Conservation (phyloP, 1,140 invertebrate species). For the Drosophila azteca region DNA sequence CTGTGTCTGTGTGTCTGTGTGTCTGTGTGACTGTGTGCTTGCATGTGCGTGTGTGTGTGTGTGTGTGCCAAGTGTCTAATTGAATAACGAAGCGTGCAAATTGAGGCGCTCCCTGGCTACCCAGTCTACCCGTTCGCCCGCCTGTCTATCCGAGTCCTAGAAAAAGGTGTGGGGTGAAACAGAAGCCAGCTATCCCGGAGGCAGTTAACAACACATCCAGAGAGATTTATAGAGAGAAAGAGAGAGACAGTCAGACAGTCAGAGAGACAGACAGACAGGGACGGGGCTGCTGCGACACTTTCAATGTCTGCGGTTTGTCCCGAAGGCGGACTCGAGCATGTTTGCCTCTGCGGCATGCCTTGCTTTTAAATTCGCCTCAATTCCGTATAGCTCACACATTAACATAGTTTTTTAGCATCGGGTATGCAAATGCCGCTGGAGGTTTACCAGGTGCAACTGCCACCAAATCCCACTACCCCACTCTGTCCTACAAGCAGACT, state of each 20-base stretch:
- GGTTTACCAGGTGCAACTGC: constrained; percentile 55
- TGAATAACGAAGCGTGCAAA: constrained; percentile 83
- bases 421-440: constrained; percentile 67
- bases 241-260: constrained; percentile 25
- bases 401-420: constrained; percentile 70
- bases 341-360: constrained; percentile 33
- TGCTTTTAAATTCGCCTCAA: constrained; percentile 64
- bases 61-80: constrained; percentile 76
- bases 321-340: constrained; percentile 46
- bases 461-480: constrained; percentile 1
- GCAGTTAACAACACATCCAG: constrained; percentile 76
- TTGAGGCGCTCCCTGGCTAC: constrained; percentile 54
- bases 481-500: constrained; percentile 18
- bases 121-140: not conserved
- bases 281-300: constrained; percentile 40
- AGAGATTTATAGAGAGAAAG: constrained; percentile 70
- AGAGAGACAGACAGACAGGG: constrained; percentile 34
- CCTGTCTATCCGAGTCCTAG: constrained; percentile 12
- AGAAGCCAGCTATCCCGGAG: constrained; percentile 45
- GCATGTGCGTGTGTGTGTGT: constrained; percentile 13
- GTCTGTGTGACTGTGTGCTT: not conserved
- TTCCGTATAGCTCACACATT: constrained; percentile 59
- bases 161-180: constrained; percentile 18
- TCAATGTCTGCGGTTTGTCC: constrained; percentile 72
- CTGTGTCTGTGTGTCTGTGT: constrained; percentile 6